These are phyloP conservation scores for Yponomeuta sedellus DNA, from an alignment of 2,888 invertebrate species.

Conservation along the genomic window DNA sequence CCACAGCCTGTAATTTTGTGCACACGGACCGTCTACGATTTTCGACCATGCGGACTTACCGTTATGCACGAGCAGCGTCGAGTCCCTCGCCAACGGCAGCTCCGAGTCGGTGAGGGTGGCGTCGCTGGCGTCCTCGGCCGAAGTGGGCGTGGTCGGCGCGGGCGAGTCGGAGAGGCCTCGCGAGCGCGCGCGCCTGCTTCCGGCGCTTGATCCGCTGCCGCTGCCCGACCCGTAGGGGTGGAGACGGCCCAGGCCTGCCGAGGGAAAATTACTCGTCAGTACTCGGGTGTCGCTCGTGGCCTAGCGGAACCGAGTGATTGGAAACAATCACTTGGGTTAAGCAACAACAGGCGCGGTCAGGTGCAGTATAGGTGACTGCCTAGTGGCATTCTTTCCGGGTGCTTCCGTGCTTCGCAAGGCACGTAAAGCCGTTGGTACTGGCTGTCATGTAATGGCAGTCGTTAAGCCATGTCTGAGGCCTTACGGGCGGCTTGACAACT, in stretches of 20 bases:
- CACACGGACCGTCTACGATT: neutral
- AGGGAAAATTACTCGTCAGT: conserved; percentile 22
- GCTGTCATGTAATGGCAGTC: too few species aligned
- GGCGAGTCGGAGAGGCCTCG: conserved; percentile 86
- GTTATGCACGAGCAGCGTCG: conserved; percentile 89
- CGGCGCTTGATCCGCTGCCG: conserved; percentile 80
- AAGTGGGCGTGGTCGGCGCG: conserved; percentile 77
- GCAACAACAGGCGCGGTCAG: too few species aligned
- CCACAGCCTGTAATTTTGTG: too few species aligned
- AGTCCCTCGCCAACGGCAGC: conserved; percentile 87
- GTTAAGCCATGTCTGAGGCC: too few species aligned
- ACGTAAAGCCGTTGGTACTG: too few species aligned
- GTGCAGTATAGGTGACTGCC: too few species aligned
- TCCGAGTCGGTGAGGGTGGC: conserved; percentile 90
- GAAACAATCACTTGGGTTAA: too few species aligned
- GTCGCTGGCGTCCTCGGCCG: conserved; percentile 89
- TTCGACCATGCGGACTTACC: conserved; percentile 69
- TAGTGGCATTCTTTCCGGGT: too few species aligned
- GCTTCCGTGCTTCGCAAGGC: too few species aligned
- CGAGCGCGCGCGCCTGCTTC: conserved; percentile 74
- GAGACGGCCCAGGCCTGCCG: conserved; percentile 85
- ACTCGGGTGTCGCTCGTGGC: too few species aligned
- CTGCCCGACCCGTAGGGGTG: conserved; percentile 89
- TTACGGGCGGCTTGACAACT: too few species aligned
- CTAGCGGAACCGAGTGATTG: too few species aligned